Base-by-base conservation (phyloP, 2,888 invertebrate species). In the Drosophila engyochracea region DNA sequence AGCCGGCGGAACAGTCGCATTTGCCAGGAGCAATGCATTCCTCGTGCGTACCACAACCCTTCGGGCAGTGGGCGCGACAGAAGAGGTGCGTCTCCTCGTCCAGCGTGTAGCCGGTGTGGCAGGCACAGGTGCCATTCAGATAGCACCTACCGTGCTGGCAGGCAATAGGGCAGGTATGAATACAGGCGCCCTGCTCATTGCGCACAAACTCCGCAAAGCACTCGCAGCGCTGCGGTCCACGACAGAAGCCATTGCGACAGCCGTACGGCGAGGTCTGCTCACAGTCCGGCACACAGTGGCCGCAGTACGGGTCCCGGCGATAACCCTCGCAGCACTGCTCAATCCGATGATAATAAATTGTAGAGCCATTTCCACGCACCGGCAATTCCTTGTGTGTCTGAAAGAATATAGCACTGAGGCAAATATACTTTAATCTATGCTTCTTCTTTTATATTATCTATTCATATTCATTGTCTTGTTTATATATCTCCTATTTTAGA, bases 311-410 rank as follows among this genome's bases (percentile, higher is more conserved):
- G 83, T 96, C 95, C 6, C 95, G 94, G 61, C 94, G 93, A 92
- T 95, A 97, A 31, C 97, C 97, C 0, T 94, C 94, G 87, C 97
- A 97, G 90, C 97, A 97, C 22, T 95, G 94, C 61, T 95, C 94
- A 76, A 96, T 95, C 76, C 95, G 95, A 83, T 91, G 96, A 96
- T 85, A 92, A 37, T 82, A 88, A 1, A 91, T 84, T 19, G 75
- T 90, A 10, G 92, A 90, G 4, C 92, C 93, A 69, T 93, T 93
- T 94, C 94, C 97, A 5, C 79, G 81, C 22, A 91, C 72, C 0
- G 79, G 70, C 3, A 74, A 55, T 33, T 82, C 47, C 52, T 88
- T 90, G 1, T 81, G 62, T 1, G 90, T 91, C 84, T 93, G 93
- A 75, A 90, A 92, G 49, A 90, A 92, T 41, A 90, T 79, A 19